Base-by-base conservation (phyloP, 2,113 vertebrate species). In the Phasianus colchicus region DNA sequence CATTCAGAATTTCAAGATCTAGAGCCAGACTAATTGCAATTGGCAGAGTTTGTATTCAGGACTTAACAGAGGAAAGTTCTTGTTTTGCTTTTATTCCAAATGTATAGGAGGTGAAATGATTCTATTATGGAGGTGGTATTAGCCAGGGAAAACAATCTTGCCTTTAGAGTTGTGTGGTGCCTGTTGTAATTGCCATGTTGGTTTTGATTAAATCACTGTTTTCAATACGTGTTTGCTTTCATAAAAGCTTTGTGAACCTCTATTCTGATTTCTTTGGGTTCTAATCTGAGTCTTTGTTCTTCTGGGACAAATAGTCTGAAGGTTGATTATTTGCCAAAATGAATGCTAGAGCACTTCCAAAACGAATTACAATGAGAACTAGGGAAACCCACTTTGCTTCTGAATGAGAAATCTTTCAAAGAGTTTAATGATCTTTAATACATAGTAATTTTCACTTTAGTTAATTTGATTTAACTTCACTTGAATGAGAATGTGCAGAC, bases 331-430 rank as follows among this genome's bases (percentile, higher is more conserved):
- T 92, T 92, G 85, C 89, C 86, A 90, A 79, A 96, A 95, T 82
- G 94, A 96, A 79, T 64, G 92, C 72, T 87, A 90, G 7, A 72
- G 58, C 43, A 81, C 80, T 95, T 94, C 79, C 85, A 89, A 96
- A 96, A 74, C 3, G 0, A 92, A 92, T 91, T 88, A 88, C 88
- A 96, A 92, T 69, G 83, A 92, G 85, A 95, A 92, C 76, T 88
- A 93, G 85, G 34, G 32, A 91, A 95, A 93, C 50, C 79, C 88
- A 81, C 89, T 95, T 91, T 83, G 79, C 72, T 93, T 88, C 73
- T 95, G 79, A 95, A 95, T 95, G 82, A 91, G 77, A n/a, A 75
- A 66, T 86, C 76, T 95, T 91, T 93, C 52, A 95, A 95, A 95
- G 69, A 93, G 74, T 83, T 74, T 86, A 91, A 95, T 95, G 93